Percentiles rank a stretch among this genome's conserved stretches.
phyloP scores from a whole-genome alignment of 2,113 vertebrate species.

The Nibea albiflora region DNA sequence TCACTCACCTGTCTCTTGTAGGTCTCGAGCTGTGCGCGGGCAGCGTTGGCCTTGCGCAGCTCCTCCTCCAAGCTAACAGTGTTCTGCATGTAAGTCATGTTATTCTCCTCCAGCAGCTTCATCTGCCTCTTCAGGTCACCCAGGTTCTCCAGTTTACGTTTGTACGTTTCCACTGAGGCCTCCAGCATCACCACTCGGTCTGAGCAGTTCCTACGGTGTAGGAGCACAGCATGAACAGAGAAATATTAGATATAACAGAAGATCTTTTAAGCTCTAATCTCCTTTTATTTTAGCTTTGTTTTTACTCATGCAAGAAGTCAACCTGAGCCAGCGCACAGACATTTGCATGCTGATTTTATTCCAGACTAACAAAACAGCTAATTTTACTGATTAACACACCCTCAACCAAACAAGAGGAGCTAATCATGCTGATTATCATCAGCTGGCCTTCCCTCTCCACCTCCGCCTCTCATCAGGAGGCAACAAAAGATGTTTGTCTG shows the following conservation, averaged over 20 bases:
- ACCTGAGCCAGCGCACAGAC: not conserved
- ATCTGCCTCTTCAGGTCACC: conserved; percentile 95
- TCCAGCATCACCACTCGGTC: conserved; percentile 95
- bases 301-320: not conserved
- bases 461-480: not conserved
- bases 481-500: not conserved
- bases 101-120: conserved; percentile 95
- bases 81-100: conserved; percentile 98
- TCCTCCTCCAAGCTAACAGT: conserved; percentile 96
- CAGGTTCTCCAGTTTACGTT: conserved; percentile 95
- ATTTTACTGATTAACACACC: not conserved
- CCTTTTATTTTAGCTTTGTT: not conserved
- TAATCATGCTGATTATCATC: not conserved
- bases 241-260: not conserved
- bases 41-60: conserved; percentile 95
- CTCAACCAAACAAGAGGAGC: not conserved
- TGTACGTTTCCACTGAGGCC: conserved; percentile 93
- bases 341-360: not conserved
- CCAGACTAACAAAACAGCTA: conserved; percentile 9
- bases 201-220: conserved; percentile 83
- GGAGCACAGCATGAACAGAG: not conserved
- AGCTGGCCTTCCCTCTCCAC: not conserved
- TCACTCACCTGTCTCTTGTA: conserved; percentile 92
- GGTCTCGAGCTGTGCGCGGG: conserved; percentile 93
- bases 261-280: not conserved